Evolutionary conservation across 2,888 invertebrate species (phyloP).

Genomic region (Phengaris arion): DNA sequence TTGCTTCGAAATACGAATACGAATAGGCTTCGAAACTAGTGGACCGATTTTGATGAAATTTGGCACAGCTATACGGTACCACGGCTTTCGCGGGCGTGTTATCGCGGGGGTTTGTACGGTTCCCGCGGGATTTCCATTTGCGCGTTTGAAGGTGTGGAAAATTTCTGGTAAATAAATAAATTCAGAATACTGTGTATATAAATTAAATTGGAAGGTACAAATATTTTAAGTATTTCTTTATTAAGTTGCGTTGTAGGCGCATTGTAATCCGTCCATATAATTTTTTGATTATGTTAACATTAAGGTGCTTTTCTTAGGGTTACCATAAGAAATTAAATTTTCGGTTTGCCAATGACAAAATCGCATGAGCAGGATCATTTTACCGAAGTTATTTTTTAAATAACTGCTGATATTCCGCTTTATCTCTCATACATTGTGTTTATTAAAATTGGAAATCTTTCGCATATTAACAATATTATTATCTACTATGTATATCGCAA

Average conservation of each 20-base stretch:
- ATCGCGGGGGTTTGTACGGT: no score
- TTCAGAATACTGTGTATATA: not conserved
- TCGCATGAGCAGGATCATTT: not conserved
- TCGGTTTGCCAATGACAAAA: not conserved
- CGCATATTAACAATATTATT: no score
- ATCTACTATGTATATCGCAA: no score
- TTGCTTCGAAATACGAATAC: not conserved
- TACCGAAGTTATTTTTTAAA: no score
- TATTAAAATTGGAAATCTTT: no score
- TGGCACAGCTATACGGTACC: no score
- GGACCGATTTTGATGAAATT: no score
- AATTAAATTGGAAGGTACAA: not conserved
- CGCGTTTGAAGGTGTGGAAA: no score
- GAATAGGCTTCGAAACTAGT: not conserved
- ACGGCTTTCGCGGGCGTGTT: no score
- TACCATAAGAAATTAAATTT: slow-evolving; percentile 4
- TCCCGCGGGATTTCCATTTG: no score
- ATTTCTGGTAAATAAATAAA: not conserved
- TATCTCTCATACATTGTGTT: no score
- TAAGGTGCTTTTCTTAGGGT: slow-evolving; percentile 8
- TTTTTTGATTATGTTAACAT: not conserved
- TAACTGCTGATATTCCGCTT: no score
- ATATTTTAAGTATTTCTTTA: not conserved
- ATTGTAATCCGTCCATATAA: slow-evolving; percentile 5
- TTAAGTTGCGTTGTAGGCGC: not conserved